These are phyloP conservation scores for Spea hammondii DNA, from an alignment of 2,797 vertebrate species.

Conservation along the genomic window DNA sequence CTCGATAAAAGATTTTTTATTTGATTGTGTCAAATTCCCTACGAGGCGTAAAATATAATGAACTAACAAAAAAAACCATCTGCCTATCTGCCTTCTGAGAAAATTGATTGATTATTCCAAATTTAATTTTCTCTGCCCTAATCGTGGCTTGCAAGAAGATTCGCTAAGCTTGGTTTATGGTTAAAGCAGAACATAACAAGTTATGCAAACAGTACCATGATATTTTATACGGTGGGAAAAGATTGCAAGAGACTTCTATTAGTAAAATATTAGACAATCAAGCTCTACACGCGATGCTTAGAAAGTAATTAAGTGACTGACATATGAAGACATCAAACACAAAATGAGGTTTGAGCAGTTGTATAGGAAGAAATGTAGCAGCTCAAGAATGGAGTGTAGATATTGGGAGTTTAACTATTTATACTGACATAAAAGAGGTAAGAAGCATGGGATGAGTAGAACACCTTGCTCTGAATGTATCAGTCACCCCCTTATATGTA, in stretches of 20 bases:
- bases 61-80: not conserved
- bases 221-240: conserved; percentile 10
- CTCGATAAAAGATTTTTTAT: too few species aligned
- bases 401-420: too few species aligned
- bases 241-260: not conserved
- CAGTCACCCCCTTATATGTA: too few species aligned
- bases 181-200: conserved; percentile 2
- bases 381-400: too few species aligned
- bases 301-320: conserved; percentile 33
- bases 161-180: conserved; percentile 26
- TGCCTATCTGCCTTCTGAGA: not conserved
- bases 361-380: too few species aligned
- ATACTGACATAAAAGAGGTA: too few species aligned
- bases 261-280: conserved; percentile 29
- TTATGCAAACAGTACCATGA: conserved; percentile 2
- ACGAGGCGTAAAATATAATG: not conserved
- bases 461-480: too few species aligned
- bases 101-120: conserved; percentile 17
- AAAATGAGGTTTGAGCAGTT: too few species aligned
- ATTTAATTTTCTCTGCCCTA: conserved; percentile 11
- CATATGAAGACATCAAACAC: conserved; percentile 31
- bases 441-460: too few species aligned
- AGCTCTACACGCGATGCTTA: conserved; percentile 25
- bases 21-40: not conserved
- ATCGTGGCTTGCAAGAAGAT: conserved; percentile 14